These are phyloP conservation scores for Nipponia nippon DNA, from an alignment of 2,113 vertebrate species.

Conservation along the genomic window DNA sequence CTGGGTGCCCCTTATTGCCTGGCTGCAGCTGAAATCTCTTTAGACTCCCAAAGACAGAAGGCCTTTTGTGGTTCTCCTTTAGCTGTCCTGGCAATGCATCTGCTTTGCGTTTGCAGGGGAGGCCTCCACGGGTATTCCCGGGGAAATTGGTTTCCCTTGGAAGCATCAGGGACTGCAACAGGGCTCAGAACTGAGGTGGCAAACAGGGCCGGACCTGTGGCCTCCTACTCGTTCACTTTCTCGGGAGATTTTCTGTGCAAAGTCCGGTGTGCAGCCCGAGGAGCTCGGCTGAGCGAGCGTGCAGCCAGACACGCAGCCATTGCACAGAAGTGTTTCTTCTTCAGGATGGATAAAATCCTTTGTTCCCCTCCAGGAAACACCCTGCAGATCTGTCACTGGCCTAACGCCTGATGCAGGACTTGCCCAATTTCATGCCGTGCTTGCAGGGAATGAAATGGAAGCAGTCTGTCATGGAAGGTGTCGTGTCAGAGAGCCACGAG, in stretches of 20 bases:
- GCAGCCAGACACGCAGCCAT: not conserved
- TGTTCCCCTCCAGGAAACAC: not conserved
- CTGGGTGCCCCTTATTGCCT: not conserved
- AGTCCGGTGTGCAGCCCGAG: not conserved
- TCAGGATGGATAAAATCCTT: not conserved
- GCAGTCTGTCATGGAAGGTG: not conserved
- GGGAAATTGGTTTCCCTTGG: not conserved
- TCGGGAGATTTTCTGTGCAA: not conserved
- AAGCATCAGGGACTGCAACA: not conserved
- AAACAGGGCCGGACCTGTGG: rapidly evolving
- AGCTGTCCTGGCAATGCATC: not conserved
- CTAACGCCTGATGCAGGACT: not conserved
- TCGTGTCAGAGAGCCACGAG: not conserved
- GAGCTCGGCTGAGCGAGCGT: not conserved
- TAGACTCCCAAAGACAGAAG: not conserved
- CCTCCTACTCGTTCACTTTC: not conserved
- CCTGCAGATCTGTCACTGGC: not conserved
- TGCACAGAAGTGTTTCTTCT: not conserved
- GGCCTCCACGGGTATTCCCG: not conserved
- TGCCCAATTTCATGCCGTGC: not conserved
- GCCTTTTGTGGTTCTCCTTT: not conserved
- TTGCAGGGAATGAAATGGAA: not conserved
- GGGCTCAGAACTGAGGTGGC: not conserved
- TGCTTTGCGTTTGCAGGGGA: not conserved
- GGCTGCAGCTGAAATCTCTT: not conserved